Evolutionary conservation across 2,888 invertebrate species (phyloP), one percentile per base, ranked within the genome.

Genomic region (Sminthurinus aureus): DNA sequence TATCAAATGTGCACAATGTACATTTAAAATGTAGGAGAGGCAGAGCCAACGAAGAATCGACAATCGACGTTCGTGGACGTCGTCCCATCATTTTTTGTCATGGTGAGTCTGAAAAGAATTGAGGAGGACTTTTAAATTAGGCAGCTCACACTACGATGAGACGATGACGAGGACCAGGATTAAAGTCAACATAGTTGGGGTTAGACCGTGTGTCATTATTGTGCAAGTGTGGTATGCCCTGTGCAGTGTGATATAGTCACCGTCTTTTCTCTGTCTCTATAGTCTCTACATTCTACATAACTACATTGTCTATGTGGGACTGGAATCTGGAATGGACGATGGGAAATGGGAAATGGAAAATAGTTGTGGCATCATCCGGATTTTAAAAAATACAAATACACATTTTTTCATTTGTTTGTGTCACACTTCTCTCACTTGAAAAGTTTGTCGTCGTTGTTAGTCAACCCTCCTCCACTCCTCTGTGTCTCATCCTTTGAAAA

Each of bases 311-410:
- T n/a, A 24, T 73, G 73, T 73, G 38, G 15, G 15, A 11, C 24
- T 24, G 24, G 24, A n/a, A n/a, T n/a, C 15, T 77, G 77, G 58
- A 11, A 22, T 26, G 24, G 24, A 58, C 22, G 11, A 77, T 13
- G 20, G 76, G 15, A 51, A 18, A 76, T 50, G 76, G 50, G 6
- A 9, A 20, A 8, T 22, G 58, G 9, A 22, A 38, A 69, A 71
- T 80, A 80, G 69, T 80, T 80, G 80, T 80, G 80, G 80, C 71
- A 80, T 71, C 71, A 80, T 18, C 71, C 71, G 22, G 71, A 71
- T 71, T 80, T 71, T 66, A 78, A 67, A 79, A 78, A 79, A 79
- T 79, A 69, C 69, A 79, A 79, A 79, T 71, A 71, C 22, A 71
- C 58, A 13, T 58, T 50, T 15, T 75, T 18, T 73, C 73, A 73